Base-by-base conservation (phyloP, 1,140 invertebrate genomes). In the Eurosta solidaginis region DNA sequence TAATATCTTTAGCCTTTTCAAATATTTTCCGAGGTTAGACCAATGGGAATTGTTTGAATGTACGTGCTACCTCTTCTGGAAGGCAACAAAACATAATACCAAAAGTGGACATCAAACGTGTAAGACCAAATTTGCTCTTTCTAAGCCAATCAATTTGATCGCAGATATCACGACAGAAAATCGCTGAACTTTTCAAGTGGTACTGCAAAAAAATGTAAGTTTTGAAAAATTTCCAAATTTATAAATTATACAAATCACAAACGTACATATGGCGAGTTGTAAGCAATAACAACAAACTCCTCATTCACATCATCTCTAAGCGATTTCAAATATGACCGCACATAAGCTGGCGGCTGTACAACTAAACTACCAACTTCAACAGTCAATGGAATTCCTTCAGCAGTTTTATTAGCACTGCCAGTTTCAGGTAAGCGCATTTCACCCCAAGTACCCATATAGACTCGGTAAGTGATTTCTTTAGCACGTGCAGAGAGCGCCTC, bases 281-380 rank as follows among this genome's bases (percentile, higher is more conserved):
- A 59, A 33, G 25, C 76, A 17, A 77, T 44, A 17, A 63, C 25
- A 25, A 77, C 76, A 40, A 77, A 44, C 20, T 77, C 76, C 40
- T 77, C 76, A 9, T 36, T 40, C 12, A 40, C 50, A 20, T 52
- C n/a, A 25, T 76, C 45, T 10, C 49, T 76, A 1, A 49, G 42
- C 7, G 76, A 68, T 42, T 59, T 59, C 54, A 77, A 63, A 33
- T 77, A 77, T n/a, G 76, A 25, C 76, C 76, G 63, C 27, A 77
- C 44, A 33, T 29, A 77, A 5, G 12, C 50, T 9, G 76, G 76
- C 7, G 54, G 20, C 17, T 40, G 59, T 36, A 68, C 59, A 20
- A 68, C 50, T 20, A 52, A 76, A 76, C 74, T 36, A 25, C 49
- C 74, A 42, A 33, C 74, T 25, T 50, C 44, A 17, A 76, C 27